Evolutionary conservation across 2,888 invertebrate genomes (phyloP).

Genomic region (Phyllotreta cruciferae): DNA sequence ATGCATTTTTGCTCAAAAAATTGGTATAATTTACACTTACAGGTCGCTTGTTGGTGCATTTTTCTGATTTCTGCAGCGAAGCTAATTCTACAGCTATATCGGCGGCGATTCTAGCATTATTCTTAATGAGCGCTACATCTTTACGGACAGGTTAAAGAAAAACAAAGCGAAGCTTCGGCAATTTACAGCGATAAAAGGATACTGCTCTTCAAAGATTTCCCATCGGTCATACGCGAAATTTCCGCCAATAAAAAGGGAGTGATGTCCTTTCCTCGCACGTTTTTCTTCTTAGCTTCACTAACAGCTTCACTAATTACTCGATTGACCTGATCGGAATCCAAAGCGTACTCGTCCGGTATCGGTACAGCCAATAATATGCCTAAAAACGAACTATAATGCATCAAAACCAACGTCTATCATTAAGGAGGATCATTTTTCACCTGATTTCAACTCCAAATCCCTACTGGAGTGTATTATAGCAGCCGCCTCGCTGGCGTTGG

Average conservation of each 20-base stretch:
- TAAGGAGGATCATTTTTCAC: too few relatives aligned
- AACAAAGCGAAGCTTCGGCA: background rate
- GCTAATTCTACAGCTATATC: slow-evolving; percentile 75
- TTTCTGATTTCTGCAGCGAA: slow-evolving; percentile 50
- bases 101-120: slow-evolving; percentile 87
- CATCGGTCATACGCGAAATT: slow-evolving; percentile 80
- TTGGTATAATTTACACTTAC: slow-evolving; percentile 31
- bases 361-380: slow-evolving; percentile 87
- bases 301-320: slow-evolving; percentile 75
- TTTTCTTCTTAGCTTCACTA: slow-evolving; percentile 64
- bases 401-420: too few relatives aligned
- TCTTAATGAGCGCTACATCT: slow-evolving; percentile 92
- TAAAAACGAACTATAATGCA: slow-evolving; percentile 19
- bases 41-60: slow-evolving; percentile 32
- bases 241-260: slow-evolving; percentile 89
- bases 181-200: slow-evolving; percentile 63
- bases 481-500: slow-evolving; percentile 73
- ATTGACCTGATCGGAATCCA: slow-evolving; percentile 69
- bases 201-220: slow-evolving; percentile 86
- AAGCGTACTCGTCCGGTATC: slow-evolving; percentile 76
- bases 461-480: slow-evolving; percentile 65
- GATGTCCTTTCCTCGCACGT: slow-evolving; percentile 81
- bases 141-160: slow-evolving; percentile 35
- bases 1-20: too few relatives aligned
- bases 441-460: slow-evolving; percentile 68